phyloP scores from a whole-genome alignment of 2,888 invertebrate genomes.

The Dendrolimus pini region DNA sequence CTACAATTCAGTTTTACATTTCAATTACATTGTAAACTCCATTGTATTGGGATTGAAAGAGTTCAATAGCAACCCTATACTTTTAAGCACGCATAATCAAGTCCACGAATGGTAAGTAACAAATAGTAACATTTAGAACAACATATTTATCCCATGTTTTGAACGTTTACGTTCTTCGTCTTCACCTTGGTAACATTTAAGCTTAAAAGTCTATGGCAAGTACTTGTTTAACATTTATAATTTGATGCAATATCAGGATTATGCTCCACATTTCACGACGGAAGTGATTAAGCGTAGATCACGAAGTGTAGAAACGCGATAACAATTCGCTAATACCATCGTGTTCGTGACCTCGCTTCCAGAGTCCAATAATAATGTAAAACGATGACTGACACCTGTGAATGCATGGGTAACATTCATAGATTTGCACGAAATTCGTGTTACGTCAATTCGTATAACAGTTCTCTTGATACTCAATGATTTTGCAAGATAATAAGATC shows the following conservation, averaged over 20 bases:
- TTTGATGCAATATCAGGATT: not conserved
- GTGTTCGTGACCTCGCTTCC: slow-evolving; percentile 59
- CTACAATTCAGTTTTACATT: not conserved
- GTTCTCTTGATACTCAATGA: not conserved
- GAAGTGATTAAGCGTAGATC: slow-evolving; percentile 62
- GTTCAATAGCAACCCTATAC: not conserved
- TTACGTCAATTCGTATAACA: not conserved
- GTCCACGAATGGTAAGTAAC: not conserved
- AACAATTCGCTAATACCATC: slow-evolving; percentile 66
- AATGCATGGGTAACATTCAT: not conserved
- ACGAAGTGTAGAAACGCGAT: slow-evolving; percentile 59
- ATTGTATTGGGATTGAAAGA: not conserved
- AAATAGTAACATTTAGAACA: not conserved
- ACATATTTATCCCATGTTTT: too few species aligned
- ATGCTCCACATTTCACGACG: slow-evolving; percentile 34
- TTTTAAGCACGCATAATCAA: not conserved
- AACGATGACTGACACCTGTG: not conserved
- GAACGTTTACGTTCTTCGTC: too few species aligned
- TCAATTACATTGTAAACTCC: not conserved
- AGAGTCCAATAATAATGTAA: slow-evolving; percentile 34
- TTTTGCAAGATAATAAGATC: too few species aligned
- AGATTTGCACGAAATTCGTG: not conserved
- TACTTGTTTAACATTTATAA: too few species aligned
- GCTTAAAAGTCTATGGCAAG: too few species aligned
- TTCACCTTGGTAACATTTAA: too few species aligned